These are phyloP conservation scores for Trichomalopsis sarcophagae DNA, from an alignment of 1,140 invertebrate genomes.

Conservation along the genomic window DNA sequence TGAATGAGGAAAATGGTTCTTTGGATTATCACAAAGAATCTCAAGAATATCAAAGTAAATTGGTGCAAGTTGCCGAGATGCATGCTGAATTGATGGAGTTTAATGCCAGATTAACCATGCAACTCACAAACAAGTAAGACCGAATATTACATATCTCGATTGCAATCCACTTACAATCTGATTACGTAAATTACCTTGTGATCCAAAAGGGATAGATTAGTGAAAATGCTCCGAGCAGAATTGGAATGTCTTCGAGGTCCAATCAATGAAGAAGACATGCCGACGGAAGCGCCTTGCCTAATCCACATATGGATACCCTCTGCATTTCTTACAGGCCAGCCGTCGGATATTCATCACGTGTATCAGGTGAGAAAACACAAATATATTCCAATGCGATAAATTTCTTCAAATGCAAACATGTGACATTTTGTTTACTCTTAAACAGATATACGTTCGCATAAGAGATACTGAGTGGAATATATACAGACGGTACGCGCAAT, in stretches of 20 bases:
- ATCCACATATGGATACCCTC: constrained; percentile 95
- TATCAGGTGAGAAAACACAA: constrained; percentile 83
- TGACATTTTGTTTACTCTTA: constrained; percentile 39
- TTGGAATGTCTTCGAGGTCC: constrained; percentile 83
- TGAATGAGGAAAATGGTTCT: constrained; percentile 68
- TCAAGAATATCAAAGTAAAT: constrained; percentile 89
- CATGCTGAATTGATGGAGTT: constrained; percentile 97
- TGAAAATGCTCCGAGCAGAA: constrained; percentile 80
- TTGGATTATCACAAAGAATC: constrained; percentile 83
- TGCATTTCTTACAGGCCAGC: constrained; percentile 88
- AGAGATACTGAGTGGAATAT: constrained; percentile 95
- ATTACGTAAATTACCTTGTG: background rate
- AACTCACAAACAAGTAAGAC: constrained; percentile 66
- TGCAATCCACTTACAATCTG: background rate
- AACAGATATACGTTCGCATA: constrained; percentile 87
- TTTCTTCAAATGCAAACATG: background rate
- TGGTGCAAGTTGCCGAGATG: constrained; percentile 97
- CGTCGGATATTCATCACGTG: constrained; percentile 87
- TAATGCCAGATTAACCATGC: constrained; percentile 80
- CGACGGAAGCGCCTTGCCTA: constrained; percentile 73
- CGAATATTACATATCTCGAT: constrained; percentile 14
- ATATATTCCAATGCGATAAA: background rate
- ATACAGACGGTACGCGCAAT: constrained; percentile 93
- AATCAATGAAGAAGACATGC: constrained; percentile 74
- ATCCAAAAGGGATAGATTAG: constrained; percentile 78